Evolutionary conservation across 2,797 vertebrate species (phyloP).

Genomic region (Harpagifer antarcticus): DNA sequence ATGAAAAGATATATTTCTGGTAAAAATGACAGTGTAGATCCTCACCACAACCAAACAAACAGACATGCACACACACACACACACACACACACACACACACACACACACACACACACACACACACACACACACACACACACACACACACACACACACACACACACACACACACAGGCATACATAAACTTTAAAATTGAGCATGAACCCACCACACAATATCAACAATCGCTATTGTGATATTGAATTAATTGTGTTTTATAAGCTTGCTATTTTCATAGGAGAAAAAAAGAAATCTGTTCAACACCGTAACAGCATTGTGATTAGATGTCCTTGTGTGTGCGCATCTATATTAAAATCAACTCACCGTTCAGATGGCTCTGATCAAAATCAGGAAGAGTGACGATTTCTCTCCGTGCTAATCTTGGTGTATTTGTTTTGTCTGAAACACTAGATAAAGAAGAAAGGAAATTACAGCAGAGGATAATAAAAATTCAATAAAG

Average conservation of each 20-base stretch:
- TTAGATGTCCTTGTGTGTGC: constrained; percentile 49
- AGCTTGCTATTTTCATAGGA: constrained; percentile 32
- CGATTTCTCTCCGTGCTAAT: constrained; percentile 73
- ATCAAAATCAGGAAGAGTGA: constrained; percentile 75
- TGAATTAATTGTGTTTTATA: constrained; percentile 23
- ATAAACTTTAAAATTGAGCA: background rate
- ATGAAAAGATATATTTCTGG: background rate
- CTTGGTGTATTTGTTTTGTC: constrained; percentile 73
- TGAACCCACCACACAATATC: constrained; percentile 9
- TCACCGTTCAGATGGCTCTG: constrained; percentile 63
- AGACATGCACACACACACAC: background rate
- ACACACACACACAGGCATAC: background rate
- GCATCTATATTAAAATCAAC: constrained; percentile 87
- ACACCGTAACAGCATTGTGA: constrained; percentile 43
- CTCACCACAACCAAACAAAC: background rate
- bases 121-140: constrained; percentile 8
- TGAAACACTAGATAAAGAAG: constrained; percentile 71
- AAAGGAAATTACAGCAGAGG: constrained; percentile 77
- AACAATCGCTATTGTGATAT: constrained; percentile 23
- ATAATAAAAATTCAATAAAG: constrained; percentile 66
- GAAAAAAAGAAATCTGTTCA: constrained; percentile 25
- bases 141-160: background rate
- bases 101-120: background rate
- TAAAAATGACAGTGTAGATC: background rate
- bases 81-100: background rate